Evolutionary conservation across 2,113 vertebrate species (phyloP).

Genomic region (Carassius carassius): DNA sequence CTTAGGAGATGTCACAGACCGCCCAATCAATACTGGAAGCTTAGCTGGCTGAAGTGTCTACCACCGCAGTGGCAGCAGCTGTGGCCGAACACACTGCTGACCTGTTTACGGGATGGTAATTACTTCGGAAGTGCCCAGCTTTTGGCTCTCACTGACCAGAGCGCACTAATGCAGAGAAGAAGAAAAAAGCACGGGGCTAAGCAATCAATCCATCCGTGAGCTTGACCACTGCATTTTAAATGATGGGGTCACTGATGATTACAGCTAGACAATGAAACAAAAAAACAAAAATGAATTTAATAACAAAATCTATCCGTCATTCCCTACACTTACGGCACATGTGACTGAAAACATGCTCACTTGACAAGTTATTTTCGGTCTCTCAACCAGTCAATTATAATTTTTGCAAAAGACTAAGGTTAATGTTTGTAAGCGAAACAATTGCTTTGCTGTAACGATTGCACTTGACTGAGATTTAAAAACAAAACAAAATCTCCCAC

Average conservation of each 20-base stretch:
- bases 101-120: conserved; percentile 89
- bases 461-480: conserved; percentile 30
- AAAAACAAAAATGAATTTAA: conserved; percentile 21
- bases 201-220: conserved; percentile 50
- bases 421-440: conserved; percentile 31
- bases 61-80: conserved; percentile 82
- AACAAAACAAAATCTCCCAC: conserved; percentile 37
- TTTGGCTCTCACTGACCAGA: conserved; percentile 75
- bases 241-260: conserved; percentile 33
- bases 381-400: neutral
- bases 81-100: conserved; percentile 82
- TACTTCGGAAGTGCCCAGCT: conserved; percentile 76
- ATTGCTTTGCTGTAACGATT: conserved; percentile 11
- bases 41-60: conserved; percentile 77
- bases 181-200: conserved; percentile 33
- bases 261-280: neutral
- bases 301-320: neutral
- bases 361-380: neutral
- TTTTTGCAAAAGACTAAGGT: conserved; percentile 22
- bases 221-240: conserved; percentile 51
- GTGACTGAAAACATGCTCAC: neutral
- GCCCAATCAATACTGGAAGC: conserved; percentile 93
- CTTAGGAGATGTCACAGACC: conserved; percentile 94
- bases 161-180: conserved; percentile 68
- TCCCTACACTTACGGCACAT: neutral